Percentiles rank a stretch among this genome's conserved stretches.
phyloP scores from a whole-genome alignment of 2,113 vertebrate genomes.

The Epinephelus cyanopodus region DNA sequence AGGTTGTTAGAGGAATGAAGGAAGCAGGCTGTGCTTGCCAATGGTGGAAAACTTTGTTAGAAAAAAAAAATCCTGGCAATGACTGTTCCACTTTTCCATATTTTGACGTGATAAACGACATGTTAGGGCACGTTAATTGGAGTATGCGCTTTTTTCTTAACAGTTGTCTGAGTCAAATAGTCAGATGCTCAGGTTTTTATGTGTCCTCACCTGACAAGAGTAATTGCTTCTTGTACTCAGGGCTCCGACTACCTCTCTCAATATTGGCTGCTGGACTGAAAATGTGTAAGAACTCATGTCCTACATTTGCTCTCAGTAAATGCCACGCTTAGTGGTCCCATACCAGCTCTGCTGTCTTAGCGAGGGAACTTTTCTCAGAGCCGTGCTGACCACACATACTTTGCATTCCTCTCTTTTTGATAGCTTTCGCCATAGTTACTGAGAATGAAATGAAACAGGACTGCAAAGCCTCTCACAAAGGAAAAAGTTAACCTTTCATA shows the following conservation, averaged over 20 bases:
- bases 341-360: constrained; percentile 52
- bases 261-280: constrained; percentile 5
- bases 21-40: too few relatives aligned
- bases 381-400: constrained; percentile 71
- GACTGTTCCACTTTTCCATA: too few relatives aligned
- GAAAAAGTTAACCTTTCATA: constrained; percentile 34
- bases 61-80: too few relatives aligned
- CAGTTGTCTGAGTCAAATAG: background rate
- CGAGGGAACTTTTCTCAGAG: constrained; percentile 51
- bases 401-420: constrained; percentile 77
- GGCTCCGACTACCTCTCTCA: background rate
- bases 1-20: too few relatives aligned
- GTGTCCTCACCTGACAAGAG: background rate
- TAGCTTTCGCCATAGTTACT: constrained; percentile 66
- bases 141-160: background rate
- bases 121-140: too few relatives aligned
- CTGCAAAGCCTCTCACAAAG: constrained; percentile 33
- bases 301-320: constrained; percentile 51
- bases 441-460: constrained; percentile 55
- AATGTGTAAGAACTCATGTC: constrained; percentile 13
- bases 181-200: background rate
- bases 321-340: constrained; percentile 48
- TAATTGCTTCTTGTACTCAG: background rate
- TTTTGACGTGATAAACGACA: too few relatives aligned
- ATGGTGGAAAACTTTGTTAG: too few relatives aligned